These are phyloP conservation scores for Selene dorsalis DNA, from an alignment of 2,797 vertebrate genomes.

Conservation along the genomic window DNA sequence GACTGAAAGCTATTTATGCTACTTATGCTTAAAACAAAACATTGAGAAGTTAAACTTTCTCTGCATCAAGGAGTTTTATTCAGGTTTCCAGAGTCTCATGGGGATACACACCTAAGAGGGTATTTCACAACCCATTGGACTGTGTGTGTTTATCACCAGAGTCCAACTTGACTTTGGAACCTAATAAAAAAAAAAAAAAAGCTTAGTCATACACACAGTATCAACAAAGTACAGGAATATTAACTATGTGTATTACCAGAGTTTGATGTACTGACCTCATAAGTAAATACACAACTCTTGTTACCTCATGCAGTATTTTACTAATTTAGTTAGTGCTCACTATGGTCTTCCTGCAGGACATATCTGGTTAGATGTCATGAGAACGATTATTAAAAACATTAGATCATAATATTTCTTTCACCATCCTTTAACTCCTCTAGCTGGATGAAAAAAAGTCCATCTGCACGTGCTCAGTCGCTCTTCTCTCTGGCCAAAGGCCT, in stretches of 20 bases:
- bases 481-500: constrained; percentile 83
- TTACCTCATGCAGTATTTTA: background rate
- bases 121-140: constrained; percentile 10
- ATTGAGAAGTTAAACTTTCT: background rate
- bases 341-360: background rate
- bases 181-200: background rate
- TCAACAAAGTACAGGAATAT: constrained; percentile 1
- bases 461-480: constrained; percentile 85
- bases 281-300: background rate
- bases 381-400: background rate
- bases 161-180: constrained; percentile 28
- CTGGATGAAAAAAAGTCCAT: constrained; percentile 85
- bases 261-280: background rate
- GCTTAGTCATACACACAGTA: constrained; percentile 14
- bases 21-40: background rate
- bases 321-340: too few relatives aligned
- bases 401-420: background rate
- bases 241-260: background rate
- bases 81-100: background rate
- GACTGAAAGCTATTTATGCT: background rate
- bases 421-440: constrained; percentile 57
- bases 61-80: background rate
- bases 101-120: background rate
- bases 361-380: too few relatives aligned
- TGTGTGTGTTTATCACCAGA: constrained; percentile 35